Conservation (phyloP, 2,888 invertebrate species). For the Caenorhabditis parvicauda region DNA sequence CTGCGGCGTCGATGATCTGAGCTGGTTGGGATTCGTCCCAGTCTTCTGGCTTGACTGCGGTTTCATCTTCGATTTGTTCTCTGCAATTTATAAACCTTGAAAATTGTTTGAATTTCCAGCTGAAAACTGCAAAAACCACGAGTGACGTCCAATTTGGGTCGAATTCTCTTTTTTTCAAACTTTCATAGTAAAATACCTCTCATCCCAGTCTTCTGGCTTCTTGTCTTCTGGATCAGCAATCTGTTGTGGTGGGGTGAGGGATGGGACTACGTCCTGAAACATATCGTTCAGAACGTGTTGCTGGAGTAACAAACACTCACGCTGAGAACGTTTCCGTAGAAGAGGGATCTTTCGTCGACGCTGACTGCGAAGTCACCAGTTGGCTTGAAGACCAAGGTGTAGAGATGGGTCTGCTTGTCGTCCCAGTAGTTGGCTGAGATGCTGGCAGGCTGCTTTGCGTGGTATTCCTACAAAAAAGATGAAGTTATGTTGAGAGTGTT, state of each 20-base stretch:
- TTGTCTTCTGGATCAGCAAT: constrained; percentile 83
- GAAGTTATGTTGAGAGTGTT: no score
- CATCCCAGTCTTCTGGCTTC: constrained; percentile 92
- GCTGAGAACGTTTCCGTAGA: constrained; percentile 49
- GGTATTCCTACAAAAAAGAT: constrained; percentile 78
- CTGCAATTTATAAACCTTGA: constrained; percentile 5
- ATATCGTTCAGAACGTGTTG: constrained; percentile 50
- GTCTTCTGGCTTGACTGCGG: constrained; percentile 82
- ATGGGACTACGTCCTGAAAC: constrained; percentile 69
- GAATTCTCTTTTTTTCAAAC: no score
- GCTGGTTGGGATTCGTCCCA: constrained; percentile 83
- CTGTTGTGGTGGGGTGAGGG: constrained; percentile 90
- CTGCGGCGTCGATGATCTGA: constrained; percentile 71
- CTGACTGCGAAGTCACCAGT: constrained; percentile 79
- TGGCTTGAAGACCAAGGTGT: constrained; percentile 76
- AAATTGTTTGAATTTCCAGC: no score
- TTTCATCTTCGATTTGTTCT: constrained; percentile 59
- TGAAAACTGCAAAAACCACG: no score
- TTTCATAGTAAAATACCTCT: constrained; percentile 84
- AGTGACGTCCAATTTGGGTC: no score
- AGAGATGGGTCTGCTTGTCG: constrained; percentile 88
- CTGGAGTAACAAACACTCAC: constrained; percentile 19
- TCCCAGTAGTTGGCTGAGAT: constrained; percentile 72
- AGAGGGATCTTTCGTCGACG: constrained; percentile 73
- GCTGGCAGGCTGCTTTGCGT: constrained; percentile 80